These are phyloP conservation scores for Drosophila affinis DNA, from an alignment of 2,888 invertebrate genomes.

Conservation along the genomic window DNA sequence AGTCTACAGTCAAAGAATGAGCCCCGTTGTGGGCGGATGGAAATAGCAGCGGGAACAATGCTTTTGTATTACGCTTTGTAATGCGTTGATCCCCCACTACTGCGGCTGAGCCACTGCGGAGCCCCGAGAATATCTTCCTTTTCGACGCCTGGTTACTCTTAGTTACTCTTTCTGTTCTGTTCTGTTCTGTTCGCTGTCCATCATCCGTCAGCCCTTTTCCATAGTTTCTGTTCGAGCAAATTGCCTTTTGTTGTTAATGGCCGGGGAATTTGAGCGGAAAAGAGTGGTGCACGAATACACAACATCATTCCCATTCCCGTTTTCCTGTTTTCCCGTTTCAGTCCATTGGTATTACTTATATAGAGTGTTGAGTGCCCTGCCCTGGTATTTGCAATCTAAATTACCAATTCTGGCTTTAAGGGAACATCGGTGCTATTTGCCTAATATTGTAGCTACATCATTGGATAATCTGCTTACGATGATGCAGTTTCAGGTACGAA, in stretches of 20 bases:
- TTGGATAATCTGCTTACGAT: neutral
- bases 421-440: neutral
- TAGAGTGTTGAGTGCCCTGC: no score
- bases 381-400: neutral
- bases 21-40: neutral
- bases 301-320: neutral
- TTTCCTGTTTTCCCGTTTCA: no score
- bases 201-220: constrained; percentile 46
- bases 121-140: neutral
- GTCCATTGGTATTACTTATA: neutral
- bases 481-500: neutral
- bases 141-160: constrained; percentile 10
- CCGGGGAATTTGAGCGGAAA: neutral
- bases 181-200: constrained; percentile 39
- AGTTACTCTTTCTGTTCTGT: constrained; percentile 23
- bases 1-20: neutral
- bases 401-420: neutral
- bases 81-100: constrained; percentile 6
- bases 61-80: constrained; percentile 18
- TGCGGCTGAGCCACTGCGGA: neutral
- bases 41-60: constrained; percentile 18
- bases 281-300: neutral
- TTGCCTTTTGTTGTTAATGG: constrained; percentile 44
- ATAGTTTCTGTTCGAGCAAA: constrained; percentile 35
- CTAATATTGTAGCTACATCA: neutral